Percentiles rank a stretch among this genome's conserved stretches.
phyloP scores from a whole-genome alignment of 2,113 vertebrate genomes.

The Rhea pennata region DNA sequence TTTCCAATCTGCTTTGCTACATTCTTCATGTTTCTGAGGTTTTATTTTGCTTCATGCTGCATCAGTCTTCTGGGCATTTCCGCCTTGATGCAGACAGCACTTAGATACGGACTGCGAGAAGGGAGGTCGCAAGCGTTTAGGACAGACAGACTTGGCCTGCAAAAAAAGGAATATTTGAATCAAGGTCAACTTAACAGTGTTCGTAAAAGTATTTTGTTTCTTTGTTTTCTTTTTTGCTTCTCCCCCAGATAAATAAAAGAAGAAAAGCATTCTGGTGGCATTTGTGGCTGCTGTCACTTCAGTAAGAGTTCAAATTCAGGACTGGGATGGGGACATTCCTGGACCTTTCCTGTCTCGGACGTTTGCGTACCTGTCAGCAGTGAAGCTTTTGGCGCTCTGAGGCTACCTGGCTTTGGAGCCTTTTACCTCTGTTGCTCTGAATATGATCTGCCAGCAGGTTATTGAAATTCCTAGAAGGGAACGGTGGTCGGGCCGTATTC shows the following conservation, averaged over 20 bases:
- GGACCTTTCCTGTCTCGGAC: fast-evolving
- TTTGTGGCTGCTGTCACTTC: background rate
- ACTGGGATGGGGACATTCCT: fast-evolving
- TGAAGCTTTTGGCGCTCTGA: background rate
- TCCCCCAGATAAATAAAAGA: background rate
- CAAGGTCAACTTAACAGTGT: background rate
- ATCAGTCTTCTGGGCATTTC: background rate
- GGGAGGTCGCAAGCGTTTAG: background rate
- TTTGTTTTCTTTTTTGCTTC: background rate
- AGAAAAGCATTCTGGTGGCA: background rate
- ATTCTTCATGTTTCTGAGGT: background rate
- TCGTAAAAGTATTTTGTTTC: background rate
- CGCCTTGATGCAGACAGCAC: background rate
- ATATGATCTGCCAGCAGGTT: background rate
- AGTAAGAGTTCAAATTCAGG: background rate
- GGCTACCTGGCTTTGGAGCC: background rate
- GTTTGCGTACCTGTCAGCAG: background rate
- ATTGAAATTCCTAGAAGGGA: background rate
- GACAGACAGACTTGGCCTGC: background rate
- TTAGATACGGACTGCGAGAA: background rate
- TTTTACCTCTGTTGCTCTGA: background rate
- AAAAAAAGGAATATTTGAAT: background rate
- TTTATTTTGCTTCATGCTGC: background rate
- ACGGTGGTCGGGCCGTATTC: background rate
- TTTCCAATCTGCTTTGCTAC: background rate